Percentiles rank a stretch among this genome's conserved stretches.
Evolutionary conservation across 2,113 vertebrate species (phyloP).

Genomic region (Ginglymostoma cirratum): DNA sequence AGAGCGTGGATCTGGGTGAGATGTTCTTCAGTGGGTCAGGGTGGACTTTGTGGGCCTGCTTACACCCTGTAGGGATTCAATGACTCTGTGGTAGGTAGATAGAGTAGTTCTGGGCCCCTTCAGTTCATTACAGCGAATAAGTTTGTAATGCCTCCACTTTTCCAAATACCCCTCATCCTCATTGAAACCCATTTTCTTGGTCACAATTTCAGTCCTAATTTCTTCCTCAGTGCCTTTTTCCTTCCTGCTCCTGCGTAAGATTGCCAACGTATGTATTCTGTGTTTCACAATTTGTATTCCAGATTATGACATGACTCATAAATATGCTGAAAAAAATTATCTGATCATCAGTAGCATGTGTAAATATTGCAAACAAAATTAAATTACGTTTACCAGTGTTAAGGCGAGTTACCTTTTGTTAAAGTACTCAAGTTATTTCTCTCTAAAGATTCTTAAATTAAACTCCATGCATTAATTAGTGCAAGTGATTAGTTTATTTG

Average conservation of each 20-base stretch:
- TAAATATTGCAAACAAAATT: not conserved
- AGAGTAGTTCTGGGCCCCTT: too few species aligned
- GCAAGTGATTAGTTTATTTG: not conserved
- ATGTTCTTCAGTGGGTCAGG: too few species aligned
- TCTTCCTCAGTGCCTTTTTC: too few species aligned
- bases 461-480: not conserved
- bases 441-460: not conserved
- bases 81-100: too few species aligned
- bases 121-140: too few species aligned
- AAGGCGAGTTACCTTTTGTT: not conserved
- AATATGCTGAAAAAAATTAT: not conserved
- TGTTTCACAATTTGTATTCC: not conserved
- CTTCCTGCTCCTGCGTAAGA: not conserved
- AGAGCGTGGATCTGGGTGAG: too few species aligned
- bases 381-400: not conserved
- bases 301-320: not conserved
- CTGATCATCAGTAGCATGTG: not conserved
- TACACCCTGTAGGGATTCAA: too few species aligned
- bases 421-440: not conserved
- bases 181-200: not conserved
- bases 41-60: too few species aligned
- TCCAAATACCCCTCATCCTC: not conserved
- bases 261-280: not conserved
- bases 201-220: not conserved
- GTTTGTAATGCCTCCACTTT: not conserved